Base-by-base conservation (phyloP, 2,888 invertebrate genomes). In the Nycteola revayana region DNA sequence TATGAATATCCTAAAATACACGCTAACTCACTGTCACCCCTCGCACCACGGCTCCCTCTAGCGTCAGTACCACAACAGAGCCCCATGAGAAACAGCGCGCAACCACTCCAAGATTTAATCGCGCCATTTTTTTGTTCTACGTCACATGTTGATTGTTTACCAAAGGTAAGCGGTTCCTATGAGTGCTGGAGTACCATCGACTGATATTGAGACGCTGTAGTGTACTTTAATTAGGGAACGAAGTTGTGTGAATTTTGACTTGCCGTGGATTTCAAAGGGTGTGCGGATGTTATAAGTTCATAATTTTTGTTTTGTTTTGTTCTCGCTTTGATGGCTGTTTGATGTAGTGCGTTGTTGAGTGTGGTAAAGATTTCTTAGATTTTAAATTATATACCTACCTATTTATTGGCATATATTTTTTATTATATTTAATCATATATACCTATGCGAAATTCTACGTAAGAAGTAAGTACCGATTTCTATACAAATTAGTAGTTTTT, bases 11-110 rank as follows among this genome's bases (percentile, higher is more conserved):
- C 36, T 11, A 9, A 28, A 47, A 32, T 27, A 14, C 1, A 8
- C 8, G 0, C 1, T n/a, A 36, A 36, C 7, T 1, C 7, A 41
- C 48, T 36, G 52, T 24, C 66, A 74, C 76, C 64, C 60, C 59
- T 69, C 21, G 6, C n/a, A 7, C 26, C 29, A 30, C 55, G 66
- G 74, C 78, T 85, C 87, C 87, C 87, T 83, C 82, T 71, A 77
- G 87, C 75, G 77, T 63, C 57, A 47, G 75, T 82, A 83, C 82
- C 84, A 80, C 74, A 87, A 87, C 87, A 88, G 66, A 75, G 64
- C 87, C 83, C 86, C 87, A 87, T 88, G 87, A 86, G 87, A 87
- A 88, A 82, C 74, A 68, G 65, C 73, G 74, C 65, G 67, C 70
- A 70, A 53, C 70, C 78, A 79, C 83, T 80, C 67, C 59, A 78